Evolutionary conservation across 2,797 vertebrate genomes (phyloP).

Genomic region (Hipposideros larvatus): DNA sequence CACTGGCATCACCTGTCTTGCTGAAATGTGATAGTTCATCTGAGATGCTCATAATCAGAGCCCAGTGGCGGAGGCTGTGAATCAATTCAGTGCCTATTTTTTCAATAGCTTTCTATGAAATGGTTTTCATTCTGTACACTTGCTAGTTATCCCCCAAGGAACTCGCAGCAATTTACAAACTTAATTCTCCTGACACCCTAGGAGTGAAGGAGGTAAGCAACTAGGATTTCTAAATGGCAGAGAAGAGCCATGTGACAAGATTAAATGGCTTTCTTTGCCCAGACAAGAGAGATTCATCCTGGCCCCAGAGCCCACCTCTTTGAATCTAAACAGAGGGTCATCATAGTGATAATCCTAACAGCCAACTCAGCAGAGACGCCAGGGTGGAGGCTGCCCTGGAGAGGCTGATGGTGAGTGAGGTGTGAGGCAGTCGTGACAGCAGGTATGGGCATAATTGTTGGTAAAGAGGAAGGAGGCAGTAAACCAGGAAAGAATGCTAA

Average conservation of each 20-base stretch:
- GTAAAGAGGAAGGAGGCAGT: background rate
- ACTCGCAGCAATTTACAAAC: slow-evolving; percentile 70
- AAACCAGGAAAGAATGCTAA: background rate
- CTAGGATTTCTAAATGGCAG: background rate
- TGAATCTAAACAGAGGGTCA: background rate
- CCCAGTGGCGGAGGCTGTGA: slow-evolving; percentile 41
- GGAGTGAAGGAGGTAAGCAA: slow-evolving; percentile 18
- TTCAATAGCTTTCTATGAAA: slow-evolving; percentile 52
- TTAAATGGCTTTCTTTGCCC: background rate
- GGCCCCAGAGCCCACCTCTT: background rate
- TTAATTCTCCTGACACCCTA: slow-evolving; percentile 67
- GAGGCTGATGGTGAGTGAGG: background rate
- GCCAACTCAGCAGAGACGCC: background rate
- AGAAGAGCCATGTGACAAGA: background rate
- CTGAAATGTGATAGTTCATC: slow-evolving; percentile 67
- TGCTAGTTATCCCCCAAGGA: slow-evolving; percentile 54
- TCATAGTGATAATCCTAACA: background rate
- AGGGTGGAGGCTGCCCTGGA: background rate
- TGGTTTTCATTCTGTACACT: slow-evolving; percentile 65
- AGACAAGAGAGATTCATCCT: background rate
- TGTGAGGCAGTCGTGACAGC: background rate
- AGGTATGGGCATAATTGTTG: background rate
- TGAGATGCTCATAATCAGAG: slow-evolving; percentile 50
- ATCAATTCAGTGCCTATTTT: slow-evolving; percentile 59
- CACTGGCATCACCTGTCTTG: background rate